Percentiles rank a stretch among this genome's conserved stretches.
Conservation (phyloP, 1,140 invertebrate species). For the Ephestia elutella region DNA sequence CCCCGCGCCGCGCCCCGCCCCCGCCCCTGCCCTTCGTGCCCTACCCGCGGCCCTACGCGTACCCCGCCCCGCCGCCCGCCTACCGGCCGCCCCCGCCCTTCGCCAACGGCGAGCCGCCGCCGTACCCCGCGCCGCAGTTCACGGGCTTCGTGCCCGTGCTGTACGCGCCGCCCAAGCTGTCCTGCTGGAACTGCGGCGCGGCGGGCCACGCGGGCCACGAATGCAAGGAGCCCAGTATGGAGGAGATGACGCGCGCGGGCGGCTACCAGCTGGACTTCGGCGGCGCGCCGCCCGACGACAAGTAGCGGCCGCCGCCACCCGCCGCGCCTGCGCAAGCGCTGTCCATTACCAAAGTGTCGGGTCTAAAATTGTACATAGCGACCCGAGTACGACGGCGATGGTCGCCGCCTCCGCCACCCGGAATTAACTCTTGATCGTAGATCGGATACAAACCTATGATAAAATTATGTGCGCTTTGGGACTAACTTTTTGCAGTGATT, state of each 20-base stretch:
- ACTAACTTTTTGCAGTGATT: constrained; percentile 25
- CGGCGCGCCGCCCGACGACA: constrained; percentile 60
- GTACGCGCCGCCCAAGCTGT: constrained; percentile 75
- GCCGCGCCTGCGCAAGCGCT: constrained; percentile 9
- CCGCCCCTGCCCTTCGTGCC: constrained; percentile 68
- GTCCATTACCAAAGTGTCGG: too few relatives aligned
- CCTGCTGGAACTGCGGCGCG: constrained; percentile 85
- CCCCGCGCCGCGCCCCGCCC: constrained; percentile 56
- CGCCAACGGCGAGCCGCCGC: constrained; percentile 64
- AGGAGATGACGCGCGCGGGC: constrained; percentile 85
- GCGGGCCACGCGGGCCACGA: constrained; percentile 85
- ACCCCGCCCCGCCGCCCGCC: constrained; percentile 62
- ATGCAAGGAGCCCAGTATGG: constrained; percentile 90
- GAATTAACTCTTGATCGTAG: too few relatives aligned
- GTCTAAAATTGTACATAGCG: too few relatives aligned
- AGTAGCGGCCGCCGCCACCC: constrained; percentile 36
- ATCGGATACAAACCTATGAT: constrained; percentile 21
- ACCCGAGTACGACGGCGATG: constrained; percentile 10
- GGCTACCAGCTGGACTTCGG: constrained; percentile 78
- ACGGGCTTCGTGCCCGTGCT: constrained; percentile 72
- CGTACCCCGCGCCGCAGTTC: constrained; percentile 66
- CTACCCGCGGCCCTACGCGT: constrained; percentile 72
- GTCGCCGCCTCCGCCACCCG: too few relatives aligned
- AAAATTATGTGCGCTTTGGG: constrained; percentile 27
- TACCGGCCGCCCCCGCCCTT: constrained; percentile 56